These are phyloP conservation scores for Hormiphora californensis DNA, from an alignment of 37 sponge, comb jelly and placozoan species.

Conservation along the genomic window DNA sequence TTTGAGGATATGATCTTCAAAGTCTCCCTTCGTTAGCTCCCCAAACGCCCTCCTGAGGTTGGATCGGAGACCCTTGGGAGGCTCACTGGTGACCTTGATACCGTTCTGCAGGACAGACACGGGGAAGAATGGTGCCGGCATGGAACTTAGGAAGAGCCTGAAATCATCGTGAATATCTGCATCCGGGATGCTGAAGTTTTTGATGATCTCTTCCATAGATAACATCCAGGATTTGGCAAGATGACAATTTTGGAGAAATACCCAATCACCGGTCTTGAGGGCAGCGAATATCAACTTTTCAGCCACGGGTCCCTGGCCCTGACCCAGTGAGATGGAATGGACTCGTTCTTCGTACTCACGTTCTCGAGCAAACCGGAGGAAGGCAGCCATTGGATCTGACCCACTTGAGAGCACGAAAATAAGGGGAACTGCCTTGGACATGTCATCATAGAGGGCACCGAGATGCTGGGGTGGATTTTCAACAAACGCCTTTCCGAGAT, in stretches of 20 bases:
- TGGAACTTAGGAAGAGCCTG: slow-evolving; percentile 89
- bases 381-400: slow-evolving; percentile 94
- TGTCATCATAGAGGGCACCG: slow-evolving; percentile 75
- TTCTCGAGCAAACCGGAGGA: slow-evolving; percentile 93
- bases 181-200: slow-evolving; percentile 72
- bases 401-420: slow-evolving; percentile 96
- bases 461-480: slow-evolving; percentile 89
- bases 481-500: slow-evolving; percentile 86
- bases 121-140: slow-evolving; percentile 92
- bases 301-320: slow-evolving; percentile 96
- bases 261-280: slow-evolving; percentile 84
- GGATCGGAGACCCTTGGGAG: slow-evolving; percentile 89
- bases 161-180: slow-evolving; percentile 80
- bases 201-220: slow-evolving; percentile 84
- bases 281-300: slow-evolving; percentile 84
- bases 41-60: slow-evolving; percentile 87
- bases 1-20: slow-evolving; percentile 85
- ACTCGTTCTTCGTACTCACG: slow-evolving; percentile 84
- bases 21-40: slow-evolving; percentile 76
- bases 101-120: slow-evolving; percentile 94
- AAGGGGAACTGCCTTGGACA: slow-evolving; percentile 79
- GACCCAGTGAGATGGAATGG: slow-evolving; percentile 95
- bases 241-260: slow-evolving; percentile 99
- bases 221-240: slow-evolving; percentile 99
- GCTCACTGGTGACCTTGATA: slow-evolving; percentile 98